These are phyloP conservation scores for Xestia rhomboidea DNA, from an alignment of 2,888 invertebrate species.

Conservation along the genomic window DNA sequence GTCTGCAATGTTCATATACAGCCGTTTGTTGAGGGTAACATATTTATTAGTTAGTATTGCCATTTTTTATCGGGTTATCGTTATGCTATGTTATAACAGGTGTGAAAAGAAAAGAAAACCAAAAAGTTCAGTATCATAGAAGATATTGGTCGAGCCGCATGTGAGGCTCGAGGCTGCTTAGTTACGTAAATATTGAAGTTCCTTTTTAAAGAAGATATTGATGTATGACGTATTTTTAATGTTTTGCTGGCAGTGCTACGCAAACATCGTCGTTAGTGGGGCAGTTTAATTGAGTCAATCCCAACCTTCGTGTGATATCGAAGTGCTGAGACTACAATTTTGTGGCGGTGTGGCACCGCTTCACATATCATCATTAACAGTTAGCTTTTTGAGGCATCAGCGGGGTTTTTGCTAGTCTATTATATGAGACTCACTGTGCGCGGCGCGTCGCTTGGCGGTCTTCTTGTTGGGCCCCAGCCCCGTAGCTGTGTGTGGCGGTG, in stretches of 20 bases:
- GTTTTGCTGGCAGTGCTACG: too few species aligned
- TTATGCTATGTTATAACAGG: not conserved
- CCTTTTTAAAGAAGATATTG: not conserved
- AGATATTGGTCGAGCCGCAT: not conserved
- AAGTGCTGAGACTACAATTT: not conserved
- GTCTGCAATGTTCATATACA: slow-evolving; percentile 74
- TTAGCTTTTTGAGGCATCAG: not conserved
- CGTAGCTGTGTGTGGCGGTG: too few species aligned
- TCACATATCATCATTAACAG: not conserved
- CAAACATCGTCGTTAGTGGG: not conserved
- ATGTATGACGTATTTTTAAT: too few species aligned
- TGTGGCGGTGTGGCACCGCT: not conserved
- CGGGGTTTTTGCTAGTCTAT: not conserved
- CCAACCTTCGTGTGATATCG: not conserved
- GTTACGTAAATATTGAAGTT: not conserved
- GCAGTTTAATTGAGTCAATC: too few species aligned
- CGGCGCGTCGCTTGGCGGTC: too few species aligned
- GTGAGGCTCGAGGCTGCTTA: not conserved
- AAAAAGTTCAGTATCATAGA: too few species aligned
- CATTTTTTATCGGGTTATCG: slow-evolving; percentile 7
- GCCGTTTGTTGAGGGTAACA: slow-evolving; percentile 70
- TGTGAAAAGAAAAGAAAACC: too few species aligned
- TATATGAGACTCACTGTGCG: too few species aligned
- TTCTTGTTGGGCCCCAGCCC: too few species aligned
- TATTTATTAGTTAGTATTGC: slow-evolving; percentile 21